phyloP scores from a whole-genome alignment of 1,140 invertebrate species.

The Micrasema minimum region DNA sequence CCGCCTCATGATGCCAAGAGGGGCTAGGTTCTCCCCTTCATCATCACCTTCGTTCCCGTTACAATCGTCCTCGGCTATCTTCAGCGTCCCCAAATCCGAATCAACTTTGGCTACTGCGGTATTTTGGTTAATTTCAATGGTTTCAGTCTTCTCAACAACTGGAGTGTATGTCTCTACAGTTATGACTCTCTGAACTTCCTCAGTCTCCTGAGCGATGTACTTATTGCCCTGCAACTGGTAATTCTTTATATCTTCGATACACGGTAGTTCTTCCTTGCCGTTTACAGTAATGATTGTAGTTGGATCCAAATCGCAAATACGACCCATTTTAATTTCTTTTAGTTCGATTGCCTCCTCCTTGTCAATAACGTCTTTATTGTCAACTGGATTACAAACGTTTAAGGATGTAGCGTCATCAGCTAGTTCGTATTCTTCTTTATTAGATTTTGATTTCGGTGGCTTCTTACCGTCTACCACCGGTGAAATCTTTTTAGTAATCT shows the following conservation, averaged over 20 bases:
- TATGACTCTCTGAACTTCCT: constrained; percentile 45
- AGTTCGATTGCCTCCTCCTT: constrained; percentile 34
- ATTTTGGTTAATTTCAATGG: constrained; percentile 51
- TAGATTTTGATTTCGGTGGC: constrained; percentile 54
- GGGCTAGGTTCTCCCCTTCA: constrained; percentile 50
- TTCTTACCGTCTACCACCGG: constrained; percentile 50
- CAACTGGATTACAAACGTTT: constrained; percentile 56
- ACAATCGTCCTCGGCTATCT: constrained; percentile 41
- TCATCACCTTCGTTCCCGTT: constrained; percentile 52
- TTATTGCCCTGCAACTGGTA: constrained; percentile 52
- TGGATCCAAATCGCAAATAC: constrained; percentile 60
- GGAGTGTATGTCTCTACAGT: constrained; percentile 45
- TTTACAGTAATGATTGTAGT: constrained; percentile 69
- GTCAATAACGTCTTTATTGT: constrained; percentile 37
- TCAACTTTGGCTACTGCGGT: constrained; percentile 23
- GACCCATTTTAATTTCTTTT: constrained; percentile 57
- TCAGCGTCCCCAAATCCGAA: constrained; percentile 1
- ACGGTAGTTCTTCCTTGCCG: constrained; percentile 76
- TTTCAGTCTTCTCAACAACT: constrained; percentile 42
- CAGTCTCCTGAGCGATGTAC: constrained; percentile 46
- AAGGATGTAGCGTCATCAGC: constrained; percentile 69
- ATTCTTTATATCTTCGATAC: constrained; percentile 57
- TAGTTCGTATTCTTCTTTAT: constrained; percentile 67
- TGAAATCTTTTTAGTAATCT: constrained; percentile 29
- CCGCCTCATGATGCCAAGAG: constrained; percentile 46